A percentile compares a stretch with the other conserved stretches of the same genome.
Evolutionary conservation across 2,113 vertebrate genomes (phyloP).

Genomic region (Todiramphus chloris): DNA sequence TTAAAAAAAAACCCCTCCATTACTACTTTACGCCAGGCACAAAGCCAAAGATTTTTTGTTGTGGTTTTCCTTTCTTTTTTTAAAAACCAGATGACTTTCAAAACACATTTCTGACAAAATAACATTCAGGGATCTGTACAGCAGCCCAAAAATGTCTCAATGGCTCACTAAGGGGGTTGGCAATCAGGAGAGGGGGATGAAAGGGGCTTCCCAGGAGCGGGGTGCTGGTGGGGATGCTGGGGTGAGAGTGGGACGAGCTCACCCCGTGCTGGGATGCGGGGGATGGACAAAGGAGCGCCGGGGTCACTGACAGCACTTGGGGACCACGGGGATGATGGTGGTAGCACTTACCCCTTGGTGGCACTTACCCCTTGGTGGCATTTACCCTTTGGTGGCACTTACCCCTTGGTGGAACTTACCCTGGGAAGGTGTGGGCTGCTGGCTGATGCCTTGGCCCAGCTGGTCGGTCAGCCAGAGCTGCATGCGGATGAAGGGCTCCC

Average conservation of each 20-base stretch:
- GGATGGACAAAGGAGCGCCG: background rate
- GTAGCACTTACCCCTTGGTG: no score
- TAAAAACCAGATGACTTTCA: background rate
- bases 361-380: background rate
- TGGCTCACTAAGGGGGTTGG: background rate
- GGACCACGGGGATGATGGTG: background rate
- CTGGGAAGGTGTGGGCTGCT: constrained; percentile 78
- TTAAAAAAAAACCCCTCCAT: background rate
- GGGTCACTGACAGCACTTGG: background rate
- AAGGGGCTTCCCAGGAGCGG: background rate
- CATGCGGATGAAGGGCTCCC: constrained; percentile 99
- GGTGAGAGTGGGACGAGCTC: background rate
- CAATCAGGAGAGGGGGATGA: background rate
- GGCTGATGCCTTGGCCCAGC: constrained; percentile 86
- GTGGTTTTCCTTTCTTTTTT: background rate
- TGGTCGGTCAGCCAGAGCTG: constrained; percentile 96
- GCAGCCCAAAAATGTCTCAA: background rate
- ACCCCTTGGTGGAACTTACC: constrained; percentile 69
- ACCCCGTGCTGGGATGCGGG: background rate
- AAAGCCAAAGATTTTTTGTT: background rate
- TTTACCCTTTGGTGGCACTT: constrained; percentile 27
- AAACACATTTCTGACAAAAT: background rate
- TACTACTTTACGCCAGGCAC: background rate
- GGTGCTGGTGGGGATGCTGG: accelerated
- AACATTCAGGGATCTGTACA: background rate